A percentile compares a stretch with the other conserved stretches of the same genome.
These are phyloP conservation scores for Danio jaintianensis DNA, from an alignment of 2,797 vertebrate species.

Conservation along the genomic window DNA sequence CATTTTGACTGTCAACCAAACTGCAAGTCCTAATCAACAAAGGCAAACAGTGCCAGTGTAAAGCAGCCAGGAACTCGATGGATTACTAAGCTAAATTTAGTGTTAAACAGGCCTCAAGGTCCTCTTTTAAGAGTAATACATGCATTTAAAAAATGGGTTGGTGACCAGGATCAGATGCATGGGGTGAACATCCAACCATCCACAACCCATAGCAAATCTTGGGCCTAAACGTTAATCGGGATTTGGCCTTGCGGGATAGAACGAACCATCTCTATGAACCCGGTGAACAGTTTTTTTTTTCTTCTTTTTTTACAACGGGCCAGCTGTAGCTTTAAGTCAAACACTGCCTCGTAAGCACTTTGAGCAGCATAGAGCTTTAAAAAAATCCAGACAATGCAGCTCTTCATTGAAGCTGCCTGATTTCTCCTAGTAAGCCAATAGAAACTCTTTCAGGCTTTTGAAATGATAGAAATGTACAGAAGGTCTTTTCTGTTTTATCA, in stretches of 20 bases:
- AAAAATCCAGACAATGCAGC: constrained; percentile 55
- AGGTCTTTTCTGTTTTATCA: constrained; percentile 35
- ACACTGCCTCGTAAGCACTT: constrained; percentile 63
- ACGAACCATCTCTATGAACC: constrained; percentile 16
- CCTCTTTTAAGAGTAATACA: neutral
- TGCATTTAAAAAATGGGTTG: neutral
- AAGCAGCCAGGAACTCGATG: constrained; percentile 35
- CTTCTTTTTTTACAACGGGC: constrained; percentile 27
- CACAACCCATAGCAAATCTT: constrained; percentile 17
- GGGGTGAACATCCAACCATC: neutral
- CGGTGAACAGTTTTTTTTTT: constrained; percentile 17
- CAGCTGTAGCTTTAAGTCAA: constrained; percentile 63
- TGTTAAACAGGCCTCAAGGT: constrained; percentile 27
- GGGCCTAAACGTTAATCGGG: neutral
- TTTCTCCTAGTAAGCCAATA: constrained; percentile 36
- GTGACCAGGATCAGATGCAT: neutral
- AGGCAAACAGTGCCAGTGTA: constrained; percentile 32
- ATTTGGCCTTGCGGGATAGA: neutral
- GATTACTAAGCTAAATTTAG: constrained; percentile 35
- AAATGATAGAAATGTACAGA: constrained; percentile 26
- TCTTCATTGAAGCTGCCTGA: constrained; percentile 55
- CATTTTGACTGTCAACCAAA: constrained; percentile 44
- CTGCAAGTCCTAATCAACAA: constrained; percentile 40
- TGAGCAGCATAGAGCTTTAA: constrained; percentile 53
- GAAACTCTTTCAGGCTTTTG: constrained; percentile 4